A percentile compares a stretch with the other conserved stretches of the same genome.
phyloP scores from a whole-genome alignment of 2,888 invertebrate species.

The Drosophila borborema region DNA sequence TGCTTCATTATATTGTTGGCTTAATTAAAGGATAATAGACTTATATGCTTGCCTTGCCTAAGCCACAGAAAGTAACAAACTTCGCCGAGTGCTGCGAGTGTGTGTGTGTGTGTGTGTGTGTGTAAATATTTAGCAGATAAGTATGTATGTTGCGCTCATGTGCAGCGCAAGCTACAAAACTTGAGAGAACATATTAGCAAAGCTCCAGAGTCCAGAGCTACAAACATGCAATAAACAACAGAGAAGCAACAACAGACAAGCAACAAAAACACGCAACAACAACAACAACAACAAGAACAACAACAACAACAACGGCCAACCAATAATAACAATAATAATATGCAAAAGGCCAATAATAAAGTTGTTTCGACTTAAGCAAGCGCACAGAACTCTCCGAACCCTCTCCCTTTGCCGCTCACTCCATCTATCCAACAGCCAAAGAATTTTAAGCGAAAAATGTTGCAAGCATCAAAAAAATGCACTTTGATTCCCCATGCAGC shows the following conservation, averaged over 20 bases:
- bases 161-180: slow-evolving; percentile 18
- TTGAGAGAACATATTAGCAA: not conserved
- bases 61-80: slow-evolving; percentile 26
- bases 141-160: slow-evolving; percentile 6
- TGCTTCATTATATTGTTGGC: slow-evolving; percentile 73
- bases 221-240: not conserved
- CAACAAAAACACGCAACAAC: not conserved
- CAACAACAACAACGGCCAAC: slow-evolving; percentile 23
- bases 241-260: not conserved
- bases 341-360: slow-evolving; percentile 39
- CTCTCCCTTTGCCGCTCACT: not conserved
- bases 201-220: not conserved
- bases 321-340: slow-evolving; percentile 40
- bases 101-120: not conserved
- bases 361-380: slow-evolving; percentile 22
- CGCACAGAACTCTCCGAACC: slow-evolving; percentile 5
- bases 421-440: slow-evolving; percentile 15
- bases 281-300: slow-evolving; percentile 22
- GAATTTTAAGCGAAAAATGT: slow-evolving; percentile 65
- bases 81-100: not conserved
- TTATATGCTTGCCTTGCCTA: slow-evolving; percentile 62
- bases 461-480: slow-evolving; percentile 55
- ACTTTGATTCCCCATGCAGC: slow-evolving; percentile 54
- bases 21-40: slow-evolving; percentile 79
- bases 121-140: not conserved